Conservation (phyloP, 1,140 invertebrate species). For the Batillaria attramentaria region DNA sequence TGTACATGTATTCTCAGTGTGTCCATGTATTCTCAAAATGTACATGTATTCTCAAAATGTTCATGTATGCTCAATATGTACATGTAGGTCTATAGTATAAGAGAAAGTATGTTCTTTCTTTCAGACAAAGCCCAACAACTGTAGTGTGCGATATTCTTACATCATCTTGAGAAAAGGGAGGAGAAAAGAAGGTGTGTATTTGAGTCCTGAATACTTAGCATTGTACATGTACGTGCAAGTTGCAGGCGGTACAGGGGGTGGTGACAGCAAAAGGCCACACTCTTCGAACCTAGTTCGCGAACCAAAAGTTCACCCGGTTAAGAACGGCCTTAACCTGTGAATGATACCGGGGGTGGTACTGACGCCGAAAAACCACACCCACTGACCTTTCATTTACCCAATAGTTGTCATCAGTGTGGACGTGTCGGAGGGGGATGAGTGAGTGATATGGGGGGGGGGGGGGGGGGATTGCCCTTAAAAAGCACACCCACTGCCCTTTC, state of each 20-base stretch:
- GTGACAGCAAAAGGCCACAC: not conserved
- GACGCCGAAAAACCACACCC: not conserved
- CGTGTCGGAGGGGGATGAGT: too few relatives aligned
- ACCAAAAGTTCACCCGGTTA: too few relatives aligned
- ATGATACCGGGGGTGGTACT: not conserved
- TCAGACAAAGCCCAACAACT: slow-evolving; percentile 74
- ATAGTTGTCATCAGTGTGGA: not conserved
- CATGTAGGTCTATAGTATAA: not conserved
- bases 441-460: too few relatives aligned
- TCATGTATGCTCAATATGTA: not conserved
- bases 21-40: not conserved
- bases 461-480: not conserved
- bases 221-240: too few relatives aligned
- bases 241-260: not conserved
- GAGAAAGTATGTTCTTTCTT: slow-evolving; percentile 64
- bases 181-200: slow-evolving; percentile 57
- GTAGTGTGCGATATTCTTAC: slow-evolving; percentile 48
- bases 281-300: too few relatives aligned
- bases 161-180: slow-evolving; percentile 85
- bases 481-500: too few relatives aligned
- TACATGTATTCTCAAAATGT: not conserved
- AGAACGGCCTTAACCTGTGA: not conserved
- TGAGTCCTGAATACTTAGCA: slow-evolving; percentile 23
- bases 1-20: too few relatives aligned
- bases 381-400: too few relatives aligned